These are phyloP conservation scores for Brenthis daphne DNA, from an alignment of 2,888 invertebrate species.

Conservation along the genomic window DNA sequence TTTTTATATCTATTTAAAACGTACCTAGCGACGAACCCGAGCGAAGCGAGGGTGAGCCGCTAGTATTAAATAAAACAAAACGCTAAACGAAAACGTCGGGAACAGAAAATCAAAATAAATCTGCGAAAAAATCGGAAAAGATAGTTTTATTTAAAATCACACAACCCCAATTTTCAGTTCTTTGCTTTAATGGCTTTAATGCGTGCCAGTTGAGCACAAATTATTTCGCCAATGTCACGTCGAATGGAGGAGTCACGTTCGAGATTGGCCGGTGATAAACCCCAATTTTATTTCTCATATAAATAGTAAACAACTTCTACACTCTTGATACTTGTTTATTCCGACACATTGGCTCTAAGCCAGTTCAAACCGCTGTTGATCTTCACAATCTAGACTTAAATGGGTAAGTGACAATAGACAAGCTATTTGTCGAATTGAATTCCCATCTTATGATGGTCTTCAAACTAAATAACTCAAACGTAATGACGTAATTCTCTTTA, in stretches of 20 bases:
- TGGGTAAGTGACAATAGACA: conserved; percentile 38
- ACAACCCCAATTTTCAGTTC: background rate
- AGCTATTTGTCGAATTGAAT: conserved; percentile 31
- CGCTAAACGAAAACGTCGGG: too few relatives aligned
- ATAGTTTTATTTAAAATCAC: background rate
- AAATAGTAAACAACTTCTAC: conserved; percentile 21
- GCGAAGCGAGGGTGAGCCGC: too few relatives aligned
- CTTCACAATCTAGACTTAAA: conserved; percentile 31
- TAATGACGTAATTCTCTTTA: background rate
- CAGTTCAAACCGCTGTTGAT: conserved; percentile 22
- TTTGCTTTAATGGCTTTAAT: too few relatives aligned
- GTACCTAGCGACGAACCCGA: too few relatives aligned
- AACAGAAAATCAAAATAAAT: too few relatives aligned
- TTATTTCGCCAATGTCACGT: too few relatives aligned
- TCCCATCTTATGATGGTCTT: conserved; percentile 7
- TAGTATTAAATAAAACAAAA: too few relatives aligned
- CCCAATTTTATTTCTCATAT: conserved; percentile 14
- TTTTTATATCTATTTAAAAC: too few relatives aligned
- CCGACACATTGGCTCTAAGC: conserved; percentile 17
- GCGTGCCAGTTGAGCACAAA: too few relatives aligned
- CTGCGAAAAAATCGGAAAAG: too few relatives aligned
- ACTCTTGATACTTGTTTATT: conserved; percentile 16
- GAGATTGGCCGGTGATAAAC: background rate
- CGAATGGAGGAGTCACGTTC: too few relatives aligned
- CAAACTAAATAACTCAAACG: background rate